Base-by-base conservation (phyloP, 2,113 vertebrate genomes). In the Columbina picui region DNA sequence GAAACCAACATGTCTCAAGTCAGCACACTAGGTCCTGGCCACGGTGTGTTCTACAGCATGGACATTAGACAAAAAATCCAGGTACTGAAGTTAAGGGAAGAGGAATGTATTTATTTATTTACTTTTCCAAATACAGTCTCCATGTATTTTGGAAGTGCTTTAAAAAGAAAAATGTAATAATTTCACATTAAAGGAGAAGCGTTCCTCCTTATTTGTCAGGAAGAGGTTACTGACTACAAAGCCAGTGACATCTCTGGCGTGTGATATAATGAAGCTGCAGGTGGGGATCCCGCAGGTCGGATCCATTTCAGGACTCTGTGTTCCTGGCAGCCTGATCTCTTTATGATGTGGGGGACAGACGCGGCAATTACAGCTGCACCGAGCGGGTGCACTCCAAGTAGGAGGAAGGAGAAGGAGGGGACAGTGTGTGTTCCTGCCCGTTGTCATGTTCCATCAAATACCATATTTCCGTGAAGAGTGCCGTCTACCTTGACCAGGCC, bases 401-500 rank as follows among this genome's bases (percentile, higher is more conserved):
- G 39, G 49, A 60, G 21, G 47, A 39, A 73, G 36, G 59, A 76
- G 39, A 21, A 76, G 73, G 34, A 85, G 81, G 65, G 47, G 19
- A 13, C 0, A 0, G 6, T 74, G 26, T 52, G 12, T n/a, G 52
- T 93, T 49, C 52, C 8, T 74, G 43, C 36, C 0, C 0, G 22
- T 69, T 90, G 49, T 81, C 39, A 34, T 0, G 0, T 87, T n/a
- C 38, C 38, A 23, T 29, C 17, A 20, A 75, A n/a, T 60, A 18
- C 23, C 23, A 10, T 17, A 16, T 73, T 85, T 91, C 70, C 0
- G 0, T 79, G 26, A 36, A 52, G 41, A 53, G 10, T 17, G 16
- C 9, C 1, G 0, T 8, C 61, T 38, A 12, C 0, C 1, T 23
- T 65, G 29, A 32, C 45, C 36, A 45, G 59, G 26, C 20, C 26